Evolutionary conservation across 2,113 vertebrate species (phyloP).

Genomic region (Alligator mississippiensis): DNA sequence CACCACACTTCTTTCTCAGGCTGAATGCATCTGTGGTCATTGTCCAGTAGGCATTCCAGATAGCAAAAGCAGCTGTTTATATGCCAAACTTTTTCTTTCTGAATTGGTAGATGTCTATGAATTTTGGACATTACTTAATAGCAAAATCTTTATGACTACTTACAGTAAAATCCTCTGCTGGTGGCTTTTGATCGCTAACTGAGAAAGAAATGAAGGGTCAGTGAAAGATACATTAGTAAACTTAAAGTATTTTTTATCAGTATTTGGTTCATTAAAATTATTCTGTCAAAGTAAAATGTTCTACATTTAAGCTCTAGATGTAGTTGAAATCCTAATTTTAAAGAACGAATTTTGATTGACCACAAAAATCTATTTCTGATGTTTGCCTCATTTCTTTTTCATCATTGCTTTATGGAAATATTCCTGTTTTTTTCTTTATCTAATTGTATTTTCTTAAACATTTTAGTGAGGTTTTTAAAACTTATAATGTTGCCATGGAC

Average conservation of each 20-base stretch:
- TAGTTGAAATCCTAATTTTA: not conserved
- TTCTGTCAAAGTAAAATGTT: not conserved
- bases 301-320: not conserved
- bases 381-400: not conserved
- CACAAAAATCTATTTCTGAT: not conserved
- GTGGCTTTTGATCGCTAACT: not conserved
- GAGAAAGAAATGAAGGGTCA: not conserved
- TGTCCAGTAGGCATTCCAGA: not conserved
- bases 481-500: slow-evolving; percentile 97
- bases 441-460: not conserved
- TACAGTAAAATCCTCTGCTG: not conserved
- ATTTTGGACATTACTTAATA: not conserved
- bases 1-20: not conserved
- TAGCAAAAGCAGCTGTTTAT: not conserved
- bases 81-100: not conserved
- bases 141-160: not conserved
- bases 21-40: not conserved
- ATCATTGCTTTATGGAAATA: slow-evolving; percentile 16
- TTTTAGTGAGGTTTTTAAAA: slow-evolving; percentile 96
- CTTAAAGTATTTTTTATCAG: not conserved
- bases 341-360: not conserved
- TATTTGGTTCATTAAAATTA: not conserved
- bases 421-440: not conserved
- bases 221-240: not conserved
- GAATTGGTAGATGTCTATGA: not conserved